Percentiles rank a stretch among this genome's conserved stretches.
These are phyloP conservation scores for Varecia variegata DNA, from an alignment of 2,797 vertebrate genomes.

Conservation along the genomic window DNA sequence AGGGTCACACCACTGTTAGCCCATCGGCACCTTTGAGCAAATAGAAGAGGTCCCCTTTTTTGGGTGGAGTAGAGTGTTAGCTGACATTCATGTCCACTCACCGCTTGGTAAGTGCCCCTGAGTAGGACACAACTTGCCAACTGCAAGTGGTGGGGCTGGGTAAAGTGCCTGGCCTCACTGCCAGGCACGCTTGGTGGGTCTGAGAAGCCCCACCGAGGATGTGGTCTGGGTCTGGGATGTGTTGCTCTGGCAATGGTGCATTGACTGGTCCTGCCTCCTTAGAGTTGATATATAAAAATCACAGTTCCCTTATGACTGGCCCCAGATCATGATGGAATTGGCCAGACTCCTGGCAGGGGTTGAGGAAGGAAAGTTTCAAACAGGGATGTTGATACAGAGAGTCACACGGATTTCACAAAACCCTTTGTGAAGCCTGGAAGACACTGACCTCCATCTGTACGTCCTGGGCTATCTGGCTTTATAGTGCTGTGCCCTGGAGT, in stretches of 20 bases:
- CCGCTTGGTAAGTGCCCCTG: accelerated
- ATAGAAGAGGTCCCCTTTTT: background rate
- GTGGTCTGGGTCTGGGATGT: too few relatives aligned
- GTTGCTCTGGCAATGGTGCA: background rate
- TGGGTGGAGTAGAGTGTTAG: background rate
- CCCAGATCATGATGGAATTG: background rate
- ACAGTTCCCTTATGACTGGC: background rate
- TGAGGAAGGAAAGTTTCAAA: background rate
- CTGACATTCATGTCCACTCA: background rate
- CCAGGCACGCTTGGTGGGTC: background rate
- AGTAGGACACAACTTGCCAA: background rate
- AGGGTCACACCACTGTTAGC: accelerated
- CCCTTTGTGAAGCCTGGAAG: background rate
- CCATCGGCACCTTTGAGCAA: background rate
- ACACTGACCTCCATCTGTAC: accelerated
- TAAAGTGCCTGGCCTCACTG: accelerated
- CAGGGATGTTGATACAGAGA: background rate
- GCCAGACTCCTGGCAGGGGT: background rate
- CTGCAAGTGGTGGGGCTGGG: too few relatives aligned
- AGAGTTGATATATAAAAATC: background rate
- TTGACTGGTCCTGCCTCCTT: background rate
- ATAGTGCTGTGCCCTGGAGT: background rate
- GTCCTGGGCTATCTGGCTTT: background rate
- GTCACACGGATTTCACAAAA: background rate
- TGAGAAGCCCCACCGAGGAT: background rate